phyloP scores from a whole-genome alignment of 2,888 invertebrate genomes.

The Pachycephus smyrnensis region DNA sequence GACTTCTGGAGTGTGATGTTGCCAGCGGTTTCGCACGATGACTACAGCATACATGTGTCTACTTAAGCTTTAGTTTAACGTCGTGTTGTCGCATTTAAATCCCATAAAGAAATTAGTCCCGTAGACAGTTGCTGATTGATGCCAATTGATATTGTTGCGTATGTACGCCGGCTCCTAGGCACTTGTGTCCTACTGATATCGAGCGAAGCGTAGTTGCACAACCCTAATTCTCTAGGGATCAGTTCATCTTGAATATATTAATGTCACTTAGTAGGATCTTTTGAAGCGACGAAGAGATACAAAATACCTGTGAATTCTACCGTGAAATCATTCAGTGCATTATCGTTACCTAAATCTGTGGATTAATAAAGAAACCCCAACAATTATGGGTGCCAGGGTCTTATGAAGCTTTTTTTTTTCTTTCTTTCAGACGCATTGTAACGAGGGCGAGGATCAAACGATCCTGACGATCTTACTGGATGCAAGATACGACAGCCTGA shows the following conservation, averaged over 20 bases:
- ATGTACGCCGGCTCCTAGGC: background rate
- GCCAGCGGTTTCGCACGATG: background rate
- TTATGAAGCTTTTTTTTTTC: background rate
- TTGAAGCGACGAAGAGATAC: background rate
- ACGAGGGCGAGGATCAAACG: conserved; percentile 69
- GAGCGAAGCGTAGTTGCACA: background rate
- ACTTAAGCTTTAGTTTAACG: background rate
- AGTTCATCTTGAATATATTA: background rate
- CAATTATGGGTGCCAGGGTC: background rate
- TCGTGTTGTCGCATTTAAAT: conserved; percentile 40
- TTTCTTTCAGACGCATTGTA: conserved; percentile 59
- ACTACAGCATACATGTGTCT: background rate
- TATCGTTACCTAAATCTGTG: background rate
- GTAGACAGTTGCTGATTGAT: conserved; percentile 46
- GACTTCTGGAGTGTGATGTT: background rate
- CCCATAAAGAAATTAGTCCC: conserved; percentile 47
- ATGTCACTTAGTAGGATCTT: background rate
- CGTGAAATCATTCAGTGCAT: background rate
- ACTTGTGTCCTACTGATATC: background rate
- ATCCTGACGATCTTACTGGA: conserved; percentile 78
- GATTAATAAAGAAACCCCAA: background rate
- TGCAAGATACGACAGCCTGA: conserved; percentile 73
- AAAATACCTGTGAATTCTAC: background rate
- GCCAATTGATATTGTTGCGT: conserved; percentile 44
- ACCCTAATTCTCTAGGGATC: background rate